A percentile compares a stretch with the other conserved stretches of the same genome.
Conservation (phyloP, 2,888 invertebrate species). For the Arenicola marina region DNA sequence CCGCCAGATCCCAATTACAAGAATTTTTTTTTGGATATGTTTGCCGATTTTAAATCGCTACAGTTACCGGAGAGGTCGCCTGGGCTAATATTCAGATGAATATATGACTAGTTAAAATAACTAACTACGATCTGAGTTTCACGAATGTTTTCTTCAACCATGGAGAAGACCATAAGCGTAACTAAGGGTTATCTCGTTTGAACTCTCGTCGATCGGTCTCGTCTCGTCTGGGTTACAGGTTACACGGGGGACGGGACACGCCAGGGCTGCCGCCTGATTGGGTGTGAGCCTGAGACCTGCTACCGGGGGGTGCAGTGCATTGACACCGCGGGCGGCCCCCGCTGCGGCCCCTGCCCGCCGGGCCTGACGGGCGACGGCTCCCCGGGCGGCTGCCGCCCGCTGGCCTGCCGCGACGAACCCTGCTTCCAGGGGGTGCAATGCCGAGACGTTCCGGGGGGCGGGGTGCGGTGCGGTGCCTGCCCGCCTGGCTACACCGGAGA, state of each 20-base stretch:
- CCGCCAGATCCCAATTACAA: no score
- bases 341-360: constrained; percentile 74
- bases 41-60: neutral
- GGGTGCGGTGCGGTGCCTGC: constrained; percentile 71
- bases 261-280: constrained; percentile 53
- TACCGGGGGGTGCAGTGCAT: constrained; percentile 63
- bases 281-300: constrained; percentile 74
- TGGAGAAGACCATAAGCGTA: neutral
- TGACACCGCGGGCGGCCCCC: constrained; percentile 56
- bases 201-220: no score
- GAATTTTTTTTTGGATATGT: no score
- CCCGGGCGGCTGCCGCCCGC: constrained; percentile 62
- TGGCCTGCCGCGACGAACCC: constrained; percentile 26
- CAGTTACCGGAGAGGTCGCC: neutral
- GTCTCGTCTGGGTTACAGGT: neutral
- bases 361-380: constrained; percentile 77
- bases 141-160: neutral
- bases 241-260: constrained; percentile 11
- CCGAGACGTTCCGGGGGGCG: constrained; percentile 60
- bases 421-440: constrained; percentile 34
- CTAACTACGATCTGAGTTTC: neutral
- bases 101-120: neutral
- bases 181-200: neutral
- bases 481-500: constrained; percentile 68
- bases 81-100: neutral